phyloP scores from a whole-genome alignment of 1,140 invertebrate species.

The Hylaeus volcanicus region DNA sequence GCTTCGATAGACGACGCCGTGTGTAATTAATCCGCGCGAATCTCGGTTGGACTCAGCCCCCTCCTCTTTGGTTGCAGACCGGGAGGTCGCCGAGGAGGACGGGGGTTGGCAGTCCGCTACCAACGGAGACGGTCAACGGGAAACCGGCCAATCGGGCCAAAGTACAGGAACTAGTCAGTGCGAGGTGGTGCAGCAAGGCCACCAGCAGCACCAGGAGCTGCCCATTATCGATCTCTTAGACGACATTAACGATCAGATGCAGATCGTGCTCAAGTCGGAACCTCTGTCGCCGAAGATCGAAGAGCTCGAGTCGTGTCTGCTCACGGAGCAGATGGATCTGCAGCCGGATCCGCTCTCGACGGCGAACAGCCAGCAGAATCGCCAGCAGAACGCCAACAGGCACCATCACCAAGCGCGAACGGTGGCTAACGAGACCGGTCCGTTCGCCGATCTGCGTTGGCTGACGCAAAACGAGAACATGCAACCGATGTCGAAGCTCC shows the following conservation, averaged over 20 bases:
- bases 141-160: slow-evolving; percentile 65
- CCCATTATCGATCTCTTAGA: slow-evolving; percentile 77
- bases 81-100: slow-evolving; percentile 80
- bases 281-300: slow-evolving; percentile 74
- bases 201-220: slow-evolving; percentile 65
- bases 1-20: slow-evolving; percentile 22
- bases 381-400: neutral
- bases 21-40: slow-evolving; percentile 51
- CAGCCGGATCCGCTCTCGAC: slow-evolving; percentile 35
- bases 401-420: slow-evolving; percentile 27
- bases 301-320: slow-evolving; percentile 69
- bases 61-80: slow-evolving; percentile 82
- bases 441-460: slow-evolving; percentile 50
- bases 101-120: slow-evolving; percentile 78
- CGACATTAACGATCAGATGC: slow-evolving; percentile 75
- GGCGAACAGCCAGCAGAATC: neutral
- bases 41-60: slow-evolving; percentile 79
- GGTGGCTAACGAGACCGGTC: slow-evolving; percentile 23
- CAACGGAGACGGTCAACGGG: slow-evolving; percentile 66
- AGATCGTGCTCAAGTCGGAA: slow-evolving; percentile 75
- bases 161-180: slow-evolving; percentile 66
- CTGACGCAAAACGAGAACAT: slow-evolving; percentile 26
- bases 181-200: slow-evolving; percentile 40
- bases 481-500: slow-evolving; percentile 29
- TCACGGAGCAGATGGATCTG: slow-evolving; percentile 53